phyloP scores from a whole-genome alignment of 53 echinoderm and acorn worm species.

The Henricia sp. region DNA sequence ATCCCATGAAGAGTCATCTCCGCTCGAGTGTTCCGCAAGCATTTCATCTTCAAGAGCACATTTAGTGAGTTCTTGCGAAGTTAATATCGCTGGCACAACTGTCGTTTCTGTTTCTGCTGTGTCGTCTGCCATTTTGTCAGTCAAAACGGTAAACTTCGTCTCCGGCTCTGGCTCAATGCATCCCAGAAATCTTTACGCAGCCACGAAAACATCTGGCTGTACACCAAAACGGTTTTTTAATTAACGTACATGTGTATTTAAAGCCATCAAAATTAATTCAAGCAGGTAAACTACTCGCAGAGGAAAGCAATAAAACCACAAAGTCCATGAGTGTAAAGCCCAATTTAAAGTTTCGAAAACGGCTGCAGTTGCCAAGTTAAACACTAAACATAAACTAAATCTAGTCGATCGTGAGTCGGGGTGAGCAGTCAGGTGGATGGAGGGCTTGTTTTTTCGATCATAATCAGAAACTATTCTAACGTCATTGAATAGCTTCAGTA shows the following conservation, averaged over 20 bases:
- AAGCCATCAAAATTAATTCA: background rate
- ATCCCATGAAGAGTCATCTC: conserved; percentile 41
- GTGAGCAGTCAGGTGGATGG: no score
- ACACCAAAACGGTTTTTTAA: no score
- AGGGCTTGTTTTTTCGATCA: no score
- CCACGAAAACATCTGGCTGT: no score
- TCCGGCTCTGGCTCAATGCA: no score
- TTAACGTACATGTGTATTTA: no score
- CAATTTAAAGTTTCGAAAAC: background rate
- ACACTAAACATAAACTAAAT: no score
- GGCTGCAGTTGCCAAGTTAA: background rate
- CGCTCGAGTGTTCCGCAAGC: conserved; percentile 45
- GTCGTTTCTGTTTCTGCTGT: conserved; percentile 2
- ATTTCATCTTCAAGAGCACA: conserved; percentile 63
- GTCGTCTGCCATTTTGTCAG: conserved; percentile 42
- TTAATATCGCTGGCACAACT: conserved; percentile 27
- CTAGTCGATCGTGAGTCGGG: no score
- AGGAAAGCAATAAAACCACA: background rate
- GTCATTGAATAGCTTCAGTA: no score
- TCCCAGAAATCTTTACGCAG: no score
- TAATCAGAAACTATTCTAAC: no score
- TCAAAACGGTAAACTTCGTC: no score
- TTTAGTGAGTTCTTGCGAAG: conserved; percentile 57
- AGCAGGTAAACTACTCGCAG: background rate
- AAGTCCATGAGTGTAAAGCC: background rate